These are phyloP conservation scores for Pithys albifrons DNA, from an alignment of 2,113 vertebrate genomes.

Conservation along the genomic window DNA sequence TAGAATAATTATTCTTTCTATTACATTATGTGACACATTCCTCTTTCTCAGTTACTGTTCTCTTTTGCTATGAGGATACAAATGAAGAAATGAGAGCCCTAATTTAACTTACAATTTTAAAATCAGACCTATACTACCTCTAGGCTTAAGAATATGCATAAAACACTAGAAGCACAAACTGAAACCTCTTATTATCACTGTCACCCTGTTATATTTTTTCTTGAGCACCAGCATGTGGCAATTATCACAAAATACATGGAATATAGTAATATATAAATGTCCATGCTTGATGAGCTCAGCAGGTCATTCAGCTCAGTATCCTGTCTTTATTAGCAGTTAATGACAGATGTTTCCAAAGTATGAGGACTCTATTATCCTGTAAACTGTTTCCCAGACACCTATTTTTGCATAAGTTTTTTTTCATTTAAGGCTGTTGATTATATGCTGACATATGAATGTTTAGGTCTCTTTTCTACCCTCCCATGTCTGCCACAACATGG, in stretches of 20 bases:
- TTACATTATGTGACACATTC: background rate
- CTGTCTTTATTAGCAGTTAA: background rate
- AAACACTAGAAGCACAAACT: background rate
- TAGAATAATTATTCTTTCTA: conserved; percentile 53
- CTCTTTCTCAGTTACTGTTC: background rate
- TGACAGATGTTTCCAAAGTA: background rate
- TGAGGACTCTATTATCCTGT: background rate
- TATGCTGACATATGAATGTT: background rate
- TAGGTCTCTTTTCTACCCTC: background rate
- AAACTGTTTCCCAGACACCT: background rate
- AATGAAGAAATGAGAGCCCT: conserved; percentile 26
- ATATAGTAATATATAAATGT: background rate
- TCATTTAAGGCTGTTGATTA: background rate
- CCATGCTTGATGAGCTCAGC: background rate
- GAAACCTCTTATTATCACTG: background rate
- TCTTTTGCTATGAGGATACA: background rate
- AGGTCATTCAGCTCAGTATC: background rate
- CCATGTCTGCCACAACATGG: background rate
- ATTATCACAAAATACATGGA: background rate
- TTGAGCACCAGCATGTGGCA: background rate
- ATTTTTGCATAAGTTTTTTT: background rate
- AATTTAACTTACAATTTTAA: background rate
- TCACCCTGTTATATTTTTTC: background rate
- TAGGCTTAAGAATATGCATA: background rate
- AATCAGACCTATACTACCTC: background rate